Evolutionary conservation across 1,140 invertebrate species (phyloP), one percentile per base, ranked within the genome.

Genomic region (Calephelis nemesis): DNA sequence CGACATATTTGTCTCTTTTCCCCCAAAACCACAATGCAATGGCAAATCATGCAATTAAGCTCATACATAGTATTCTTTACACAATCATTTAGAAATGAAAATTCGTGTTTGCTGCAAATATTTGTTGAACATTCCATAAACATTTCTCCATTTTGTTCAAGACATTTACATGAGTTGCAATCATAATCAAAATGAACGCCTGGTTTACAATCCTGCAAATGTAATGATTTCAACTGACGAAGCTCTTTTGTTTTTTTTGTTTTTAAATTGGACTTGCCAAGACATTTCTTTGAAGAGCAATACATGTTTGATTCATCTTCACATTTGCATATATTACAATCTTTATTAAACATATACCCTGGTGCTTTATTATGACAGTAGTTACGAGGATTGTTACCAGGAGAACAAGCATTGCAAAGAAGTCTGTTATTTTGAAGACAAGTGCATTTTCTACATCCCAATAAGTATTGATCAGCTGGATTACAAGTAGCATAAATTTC

Each of bases 381-480:
- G 47, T 6, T 30, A 10, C 19, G n/a, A 5, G 9, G 30, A 47
- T 48, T 50, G 7, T 9, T 42, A 63, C 47, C 52, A 0, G 50
- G 30, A 7, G 62, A 30, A 15, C 73, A 76, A 11, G 75, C 65
- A 7, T 62, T 62, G 52, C 88, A 90, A 8, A 74, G 4, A 0
- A 91, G 75, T 64, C 85, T 82, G 39, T 91, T 91, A 68, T 88
- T 88, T 58, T 67, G 69, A 7, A 89, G 68, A 66, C 88, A 91
- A 1, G 65, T 52, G 62, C 88, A 91, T 7, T 70, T 73, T 63
- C 79, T 76, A 39, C 84, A 84, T 7, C 81, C 87, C 1, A 87
- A 47, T 30, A 71, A 74, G 47, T 91, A 91, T 66, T 69, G 71
- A 12, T 68, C 62, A 13, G 73, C 67, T 0, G 67, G 58, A 6